Conservation (phyloP, 2,797 vertebrate species). For the Chrysocyon brachyurus region DNA sequence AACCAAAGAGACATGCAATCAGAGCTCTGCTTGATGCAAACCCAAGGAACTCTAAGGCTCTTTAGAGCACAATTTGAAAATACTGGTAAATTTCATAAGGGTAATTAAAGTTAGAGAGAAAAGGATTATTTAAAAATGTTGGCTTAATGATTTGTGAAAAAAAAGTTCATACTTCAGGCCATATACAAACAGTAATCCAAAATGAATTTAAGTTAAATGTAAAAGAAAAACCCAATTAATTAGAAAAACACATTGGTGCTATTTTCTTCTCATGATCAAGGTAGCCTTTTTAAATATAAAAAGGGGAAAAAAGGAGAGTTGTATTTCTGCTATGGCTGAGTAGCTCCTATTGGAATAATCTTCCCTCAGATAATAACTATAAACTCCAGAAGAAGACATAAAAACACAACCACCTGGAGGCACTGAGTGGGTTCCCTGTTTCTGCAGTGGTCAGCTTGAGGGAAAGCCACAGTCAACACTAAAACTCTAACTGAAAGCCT, state of each 20-base stretch:
- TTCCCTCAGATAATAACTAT: neutral
- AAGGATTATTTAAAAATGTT: neutral
- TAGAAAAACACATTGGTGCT: neutral
- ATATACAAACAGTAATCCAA: neutral
- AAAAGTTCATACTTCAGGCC: neutral
- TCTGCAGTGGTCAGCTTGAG: neutral
- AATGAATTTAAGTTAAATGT: neutral
- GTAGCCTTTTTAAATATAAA: neutral
- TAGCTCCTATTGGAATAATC: neutral
- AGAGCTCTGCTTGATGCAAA: neutral
- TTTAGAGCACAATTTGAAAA: neutral
- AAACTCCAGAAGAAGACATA: neutral
- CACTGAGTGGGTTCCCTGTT: neutral
- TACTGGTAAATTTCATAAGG: neutral
- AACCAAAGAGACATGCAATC: neutral
- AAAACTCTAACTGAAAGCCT: neutral
- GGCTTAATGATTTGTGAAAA: neutral
- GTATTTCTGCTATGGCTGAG: neutral
- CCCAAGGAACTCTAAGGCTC: neutral
- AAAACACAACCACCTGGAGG: neutral
- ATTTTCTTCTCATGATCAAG: neutral
- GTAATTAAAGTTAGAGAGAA: neutral
- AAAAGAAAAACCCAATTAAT: neutral
- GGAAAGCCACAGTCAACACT: neutral
- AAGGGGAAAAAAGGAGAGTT: neutral